Conservation (phyloP, 2,797 vertebrate species). For the Brachymystax lenok region DNA sequence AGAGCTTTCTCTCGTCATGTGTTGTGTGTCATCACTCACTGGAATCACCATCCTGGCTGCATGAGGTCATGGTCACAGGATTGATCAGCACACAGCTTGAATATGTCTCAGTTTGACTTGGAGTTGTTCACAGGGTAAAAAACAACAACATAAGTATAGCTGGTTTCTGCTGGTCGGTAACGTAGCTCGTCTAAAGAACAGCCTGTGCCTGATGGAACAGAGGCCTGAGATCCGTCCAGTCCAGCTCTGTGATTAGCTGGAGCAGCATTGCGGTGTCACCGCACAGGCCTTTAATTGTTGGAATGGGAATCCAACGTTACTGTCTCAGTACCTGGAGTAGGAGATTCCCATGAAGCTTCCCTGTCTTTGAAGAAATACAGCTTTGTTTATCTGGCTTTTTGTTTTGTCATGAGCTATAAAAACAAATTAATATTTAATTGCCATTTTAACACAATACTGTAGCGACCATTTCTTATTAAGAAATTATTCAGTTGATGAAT, state of each 20-base stretch:
- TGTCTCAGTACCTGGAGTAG: conserved; percentile 57
- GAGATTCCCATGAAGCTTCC: conserved; percentile 74
- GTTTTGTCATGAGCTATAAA: conserved; percentile 78
- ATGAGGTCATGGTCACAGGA: conserved; percentile 36
- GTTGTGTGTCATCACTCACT: conserved; percentile 45
- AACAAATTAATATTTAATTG: conserved; percentile 70
- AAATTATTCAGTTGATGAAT: conserved; percentile 80
- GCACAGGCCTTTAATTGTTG: conserved; percentile 55
- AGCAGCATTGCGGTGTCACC: conserved; percentile 38
- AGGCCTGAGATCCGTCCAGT: conserved; percentile 61
- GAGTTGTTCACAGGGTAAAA: conserved; percentile 68
- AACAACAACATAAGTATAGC: conserved; percentile 53
- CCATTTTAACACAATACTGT: conserved; percentile 90
- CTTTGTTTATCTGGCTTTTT: conserved; percentile 76
- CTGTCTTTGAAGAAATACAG: conserved; percentile 63
- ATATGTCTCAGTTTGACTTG: conserved; percentile 55
- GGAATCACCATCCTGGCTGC: conserved; percentile 32
- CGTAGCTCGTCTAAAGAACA: conserved; percentile 67
- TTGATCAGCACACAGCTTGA: conserved; percentile 56
- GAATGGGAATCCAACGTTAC: conserved; percentile 66
- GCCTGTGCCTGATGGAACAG: conserved; percentile 61
- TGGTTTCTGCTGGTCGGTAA: conserved; percentile 81
- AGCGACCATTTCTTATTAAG: conserved; percentile 85
- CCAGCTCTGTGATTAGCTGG: conserved; percentile 44
- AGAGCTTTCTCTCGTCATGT: too few species aligned